These are phyloP conservation scores for Bolinopsis microptera DNA, from an alignment of 37 sponge, comb jelly and placozoan species.

Conservation along the genomic window DNA sequence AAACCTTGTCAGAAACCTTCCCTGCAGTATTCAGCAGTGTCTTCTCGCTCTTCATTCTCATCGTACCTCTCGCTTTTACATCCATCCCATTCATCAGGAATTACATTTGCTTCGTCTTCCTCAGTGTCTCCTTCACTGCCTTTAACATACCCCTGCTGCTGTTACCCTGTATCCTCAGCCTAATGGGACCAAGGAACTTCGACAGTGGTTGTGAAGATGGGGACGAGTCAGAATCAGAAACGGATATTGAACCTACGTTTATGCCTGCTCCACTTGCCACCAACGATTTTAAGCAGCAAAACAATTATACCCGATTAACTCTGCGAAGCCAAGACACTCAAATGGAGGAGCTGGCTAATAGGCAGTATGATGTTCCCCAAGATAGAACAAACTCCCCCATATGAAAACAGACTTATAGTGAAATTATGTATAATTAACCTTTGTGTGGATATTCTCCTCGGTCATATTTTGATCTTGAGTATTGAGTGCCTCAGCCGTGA, in stretches of 20 bases:
- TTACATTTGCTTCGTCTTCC: slow-evolving; percentile 45
- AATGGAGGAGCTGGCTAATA: background rate
- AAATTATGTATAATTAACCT: too few relatives aligned
- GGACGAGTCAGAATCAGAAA: slow-evolving; percentile 12
- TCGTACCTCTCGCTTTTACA: slow-evolving; percentile 44
- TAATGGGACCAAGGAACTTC: slow-evolving; percentile 61
- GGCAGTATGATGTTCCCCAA: background rate
- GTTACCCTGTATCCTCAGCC: slow-evolving; percentile 47
- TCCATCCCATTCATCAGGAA: slow-evolving; percentile 16
- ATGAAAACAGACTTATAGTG: background rate
- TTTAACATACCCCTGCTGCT: slow-evolving; percentile 9
- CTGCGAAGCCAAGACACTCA: background rate
- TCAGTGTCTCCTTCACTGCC: slow-evolving; percentile 16
- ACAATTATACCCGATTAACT: slow-evolving; percentile 12
- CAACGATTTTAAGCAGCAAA: background rate
- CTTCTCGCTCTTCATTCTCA: slow-evolving; percentile 44
- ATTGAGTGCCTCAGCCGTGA: background rate
- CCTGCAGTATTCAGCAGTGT: slow-evolving; percentile 60
- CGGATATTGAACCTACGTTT: background rate
- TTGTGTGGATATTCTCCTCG: too few relatives aligned
- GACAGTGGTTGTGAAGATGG: slow-evolving; percentile 66
- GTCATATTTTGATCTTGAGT: too few relatives aligned
- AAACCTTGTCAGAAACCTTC: slow-evolving; percentile 52
- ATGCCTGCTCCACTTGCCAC: background rate
- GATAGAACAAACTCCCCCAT: background rate